Conservation (phyloP, 2,888 invertebrate genomes). For the Euproctis similis region DNA sequence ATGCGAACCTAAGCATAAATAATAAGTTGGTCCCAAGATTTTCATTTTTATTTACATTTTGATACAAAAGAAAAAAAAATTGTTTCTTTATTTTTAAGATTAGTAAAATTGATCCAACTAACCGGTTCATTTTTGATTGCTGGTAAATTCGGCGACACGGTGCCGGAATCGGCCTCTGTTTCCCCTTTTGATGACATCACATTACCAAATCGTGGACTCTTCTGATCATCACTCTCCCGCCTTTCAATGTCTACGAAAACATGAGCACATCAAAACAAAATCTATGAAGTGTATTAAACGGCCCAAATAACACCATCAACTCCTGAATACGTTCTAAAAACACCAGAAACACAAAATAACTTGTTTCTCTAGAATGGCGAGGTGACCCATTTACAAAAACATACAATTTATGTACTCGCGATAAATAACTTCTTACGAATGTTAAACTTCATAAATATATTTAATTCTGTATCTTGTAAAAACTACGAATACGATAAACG, state of each 20-base stretch:
- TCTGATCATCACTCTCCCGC: constrained; percentile 72
- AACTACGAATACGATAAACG: too few species aligned
- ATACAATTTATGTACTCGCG: constrained; percentile 67
- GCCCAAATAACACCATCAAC: constrained; percentile 20
- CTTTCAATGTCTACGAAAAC: constrained; percentile 54
- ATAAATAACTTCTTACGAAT: constrained; percentile 48
- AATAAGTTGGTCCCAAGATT: too few species aligned
- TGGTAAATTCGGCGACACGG: constrained; percentile 65
- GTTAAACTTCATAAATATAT: constrained; percentile 40
- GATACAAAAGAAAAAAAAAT: too few species aligned
- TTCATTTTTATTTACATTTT: too few species aligned
- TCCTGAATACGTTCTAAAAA: constrained; percentile 23
- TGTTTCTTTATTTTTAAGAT: too few species aligned
- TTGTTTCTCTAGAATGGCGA: constrained; percentile 67
- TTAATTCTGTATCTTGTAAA: too few species aligned
- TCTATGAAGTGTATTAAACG: constrained; percentile 16
- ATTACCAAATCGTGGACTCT: constrained; percentile 62
- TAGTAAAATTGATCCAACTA: too few species aligned
- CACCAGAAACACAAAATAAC: constrained; percentile 47
- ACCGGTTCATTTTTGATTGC: constrained; percentile 70
- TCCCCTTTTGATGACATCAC: constrained; percentile 77
- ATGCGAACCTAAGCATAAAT: too few species aligned
- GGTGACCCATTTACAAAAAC: constrained; percentile 76
- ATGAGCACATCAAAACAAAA: constrained; percentile 33
- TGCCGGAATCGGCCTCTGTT: constrained; percentile 75